Conservation (phyloP, 2,113 vertebrate genomes). For the Illadopsis cleaveri region DNA sequence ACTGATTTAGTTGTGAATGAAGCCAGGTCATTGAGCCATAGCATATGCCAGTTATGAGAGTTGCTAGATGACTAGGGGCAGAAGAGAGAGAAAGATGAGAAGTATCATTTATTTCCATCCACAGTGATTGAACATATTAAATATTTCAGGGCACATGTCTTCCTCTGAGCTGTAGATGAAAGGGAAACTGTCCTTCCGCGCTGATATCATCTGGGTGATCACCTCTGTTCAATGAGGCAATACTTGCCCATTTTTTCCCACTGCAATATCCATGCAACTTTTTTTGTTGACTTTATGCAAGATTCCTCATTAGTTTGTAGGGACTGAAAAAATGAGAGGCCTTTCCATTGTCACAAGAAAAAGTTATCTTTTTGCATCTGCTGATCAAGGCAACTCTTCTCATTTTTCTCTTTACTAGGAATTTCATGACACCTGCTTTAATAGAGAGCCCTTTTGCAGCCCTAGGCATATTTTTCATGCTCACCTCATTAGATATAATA, state of each 20-base stretch:
- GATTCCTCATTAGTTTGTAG: neutral
- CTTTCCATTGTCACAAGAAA: neutral
- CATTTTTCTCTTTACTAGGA: conserved; percentile 48
- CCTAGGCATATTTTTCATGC: neutral
- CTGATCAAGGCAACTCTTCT: conserved; percentile 33
- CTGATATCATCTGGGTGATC: neutral
- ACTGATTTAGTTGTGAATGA: conserved; percentile 78
- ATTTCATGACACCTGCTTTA: conserved; percentile 25
- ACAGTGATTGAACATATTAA: neutral
- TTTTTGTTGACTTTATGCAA: neutral
- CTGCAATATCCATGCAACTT: neutral
- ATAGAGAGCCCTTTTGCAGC: neutral
- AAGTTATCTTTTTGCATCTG: conserved; percentile 32
- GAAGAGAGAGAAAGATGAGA: conserved; percentile 18
- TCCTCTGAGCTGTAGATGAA: neutral
- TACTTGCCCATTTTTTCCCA: neutral
- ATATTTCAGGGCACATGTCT: neutral
- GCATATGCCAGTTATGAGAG: conserved; percentile 66
- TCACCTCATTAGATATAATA: neutral
- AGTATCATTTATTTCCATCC: neutral
- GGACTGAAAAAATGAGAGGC: neutral
- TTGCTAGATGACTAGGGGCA: neutral
- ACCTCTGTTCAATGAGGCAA: neutral
- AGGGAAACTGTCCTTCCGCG: neutral
- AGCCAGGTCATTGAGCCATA: conserved; percentile 73